These are phyloP conservation scores for Lichenostomus cassidix DNA, from an alignment of 2,113 vertebrate genomes.

Conservation along the genomic window DNA sequence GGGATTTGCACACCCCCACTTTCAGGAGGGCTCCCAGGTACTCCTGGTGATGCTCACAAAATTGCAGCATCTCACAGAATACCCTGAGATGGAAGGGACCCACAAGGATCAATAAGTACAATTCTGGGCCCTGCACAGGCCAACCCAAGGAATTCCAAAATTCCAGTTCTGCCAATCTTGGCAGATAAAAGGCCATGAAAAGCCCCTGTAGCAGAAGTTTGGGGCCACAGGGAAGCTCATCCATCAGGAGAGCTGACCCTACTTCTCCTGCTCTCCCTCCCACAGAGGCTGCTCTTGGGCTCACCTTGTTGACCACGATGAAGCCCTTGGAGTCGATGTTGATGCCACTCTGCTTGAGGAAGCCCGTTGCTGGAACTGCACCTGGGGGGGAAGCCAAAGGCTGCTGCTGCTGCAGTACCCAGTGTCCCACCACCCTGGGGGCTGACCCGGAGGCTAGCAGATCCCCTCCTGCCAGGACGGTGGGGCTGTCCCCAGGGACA, in stretches of 20 bases:
- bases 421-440: rapidly evolving
- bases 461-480: not conserved
- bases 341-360: constrained; percentile 91
- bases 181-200: not conserved
- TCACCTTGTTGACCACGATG: constrained; percentile 94
- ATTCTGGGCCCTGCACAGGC: not conserved
- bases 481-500: not conserved
- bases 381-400: constrained; percentile 68
- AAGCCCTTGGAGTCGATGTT: constrained; percentile 92
- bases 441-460: not conserved
- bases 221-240: not conserved
- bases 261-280: not conserved
- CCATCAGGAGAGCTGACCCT: not conserved
- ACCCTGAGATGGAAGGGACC: not conserved
- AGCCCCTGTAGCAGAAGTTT: rapidly evolving
- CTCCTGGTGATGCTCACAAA: not conserved
- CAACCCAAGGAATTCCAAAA: not conserved
- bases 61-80: not conserved
- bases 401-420: rapidly evolving
- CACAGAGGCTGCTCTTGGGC: not conserved
- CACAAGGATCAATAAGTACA: not conserved
- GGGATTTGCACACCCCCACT: not conserved
- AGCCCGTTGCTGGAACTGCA: constrained; percentile 87
- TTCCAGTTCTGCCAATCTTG: not conserved
- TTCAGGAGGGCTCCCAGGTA: not conserved